A percentile compares a stretch with the other conserved stretches of the same genome.
Evolutionary conservation across 2,888 invertebrate species (phyloP).

Genomic region (Petrolisthes manimaculis): DNA sequence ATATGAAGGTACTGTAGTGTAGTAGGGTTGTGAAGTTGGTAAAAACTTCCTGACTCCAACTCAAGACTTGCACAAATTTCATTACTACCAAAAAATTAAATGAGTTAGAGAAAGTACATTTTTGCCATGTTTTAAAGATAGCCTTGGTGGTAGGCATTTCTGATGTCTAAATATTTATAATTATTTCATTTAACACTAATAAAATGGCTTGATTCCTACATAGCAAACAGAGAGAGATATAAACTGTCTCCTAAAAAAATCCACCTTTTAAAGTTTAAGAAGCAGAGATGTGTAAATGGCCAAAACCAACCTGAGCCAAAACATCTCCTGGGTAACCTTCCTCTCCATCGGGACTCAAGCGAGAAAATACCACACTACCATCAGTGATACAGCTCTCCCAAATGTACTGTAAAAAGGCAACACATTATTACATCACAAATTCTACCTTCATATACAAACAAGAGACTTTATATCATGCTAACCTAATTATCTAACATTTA

Average conservation of each 20-base stretch:
- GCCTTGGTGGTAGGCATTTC: too few relatives aligned
- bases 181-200: too few relatives aligned
- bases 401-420: constrained; percentile 72
- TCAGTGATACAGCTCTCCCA: constrained; percentile 79
- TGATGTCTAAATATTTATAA: too few relatives aligned
- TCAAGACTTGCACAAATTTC: neutral
- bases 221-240: too few relatives aligned
- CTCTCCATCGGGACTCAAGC: constrained; percentile 82
- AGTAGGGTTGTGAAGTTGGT: neutral
- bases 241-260: too few relatives aligned
- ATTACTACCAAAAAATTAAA: neutral
- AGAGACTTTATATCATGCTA: too few relatives aligned
- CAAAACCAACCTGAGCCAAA: constrained; percentile 74
- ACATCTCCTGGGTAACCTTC: constrained; percentile 92
- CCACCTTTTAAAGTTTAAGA: too few relatives aligned
- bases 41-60: neutral
- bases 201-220: too few relatives aligned
- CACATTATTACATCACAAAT: neutral
- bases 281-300: too few relatives aligned
- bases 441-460: too few relatives aligned
- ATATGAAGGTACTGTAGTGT: neutral
- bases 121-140: too few relatives aligned
- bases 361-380: constrained; percentile 79
- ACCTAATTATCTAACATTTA: too few relatives aligned
- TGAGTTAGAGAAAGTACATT: neutral